Conservation (phyloP, 1,140 invertebrate species). For the Aphis craccivora region DNA sequence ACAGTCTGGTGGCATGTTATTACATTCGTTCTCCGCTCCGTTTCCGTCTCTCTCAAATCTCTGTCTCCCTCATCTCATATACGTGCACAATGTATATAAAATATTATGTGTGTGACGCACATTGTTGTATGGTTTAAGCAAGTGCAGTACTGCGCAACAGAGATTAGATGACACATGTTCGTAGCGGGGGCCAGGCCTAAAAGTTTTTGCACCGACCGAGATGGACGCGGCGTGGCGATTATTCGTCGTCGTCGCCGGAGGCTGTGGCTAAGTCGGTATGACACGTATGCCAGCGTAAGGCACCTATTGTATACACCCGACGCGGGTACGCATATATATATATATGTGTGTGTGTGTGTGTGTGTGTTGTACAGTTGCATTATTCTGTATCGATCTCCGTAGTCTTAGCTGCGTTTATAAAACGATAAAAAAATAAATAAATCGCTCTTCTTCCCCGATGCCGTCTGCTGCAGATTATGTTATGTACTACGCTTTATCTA, state of each 20-base stretch:
- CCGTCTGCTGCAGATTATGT: too few species aligned
- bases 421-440: too few species aligned
- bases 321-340: background rate
- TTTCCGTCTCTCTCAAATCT: background rate
- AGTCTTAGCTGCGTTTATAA: too few species aligned
- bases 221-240: background rate
- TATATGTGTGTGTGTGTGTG: too few species aligned
- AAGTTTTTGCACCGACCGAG: background rate
- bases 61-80: background rate
- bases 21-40: background rate
- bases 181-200: background rate
- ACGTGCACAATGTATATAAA: background rate
- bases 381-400: too few species aligned
- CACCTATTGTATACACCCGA: background rate
- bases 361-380: too few species aligned
- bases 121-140: background rate
- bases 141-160: background rate
- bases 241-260: background rate
- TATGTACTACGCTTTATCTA: too few species aligned
- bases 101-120: conserved; percentile 13
- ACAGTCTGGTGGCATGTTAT: background rate
- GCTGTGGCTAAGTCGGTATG: background rate
- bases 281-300: background rate
- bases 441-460: too few species aligned
- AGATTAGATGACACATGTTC: background rate